Evolutionary conservation across 2,888 invertebrate species (phyloP), one percentile per base, ranked within the genome.

Genomic region (Mythimna impura): DNA sequence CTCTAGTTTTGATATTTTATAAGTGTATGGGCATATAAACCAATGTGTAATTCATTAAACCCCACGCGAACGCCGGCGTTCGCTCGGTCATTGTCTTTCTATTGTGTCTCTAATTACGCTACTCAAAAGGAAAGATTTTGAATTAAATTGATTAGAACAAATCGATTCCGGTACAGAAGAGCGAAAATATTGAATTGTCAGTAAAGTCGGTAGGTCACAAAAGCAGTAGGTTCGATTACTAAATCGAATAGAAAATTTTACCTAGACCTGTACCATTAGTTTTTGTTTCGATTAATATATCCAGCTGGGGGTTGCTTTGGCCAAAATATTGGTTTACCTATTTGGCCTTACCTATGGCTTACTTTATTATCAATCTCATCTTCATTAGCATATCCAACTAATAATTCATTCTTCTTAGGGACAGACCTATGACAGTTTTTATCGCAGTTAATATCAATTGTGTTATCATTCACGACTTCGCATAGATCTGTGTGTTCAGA

Each of bases 391-490:
- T 14, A 60, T 22, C 14, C 10, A 14, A 43, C 7, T 1, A 12
- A 40, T 70, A 9, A 43, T 54, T 47, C 0, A 52, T 71, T 34
- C 9, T 58, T 52, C 1, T 1, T 34, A 60, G 20, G 12, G 25
- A 25, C 70, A 58, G 12, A 52, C 1, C 12, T 30, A 25, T 52
- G 36, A 30, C 30, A 20, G 10, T 12, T 10, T 61, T 50, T 50
- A 54, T 72, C 14, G 25, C 20, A 9, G 6, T 52, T 73, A 3
- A 12, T 17, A 34, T 17, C 47, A 52, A 78, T 78, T 71, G 22
- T 61, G 30, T 55, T 70, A 70, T 66, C 12, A 55, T 55, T 66
- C 14, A 70, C 34, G 40, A 77, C 60, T 57, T 3, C 1, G n/a
- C 25, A n/a, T 25, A 58, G 17, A 71, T 66, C 20, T 34, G 9